These are phyloP conservation scores for Tarsius wallacei DNA, from an alignment of 2,797 vertebrate genomes.

Conservation along the genomic window DNA sequence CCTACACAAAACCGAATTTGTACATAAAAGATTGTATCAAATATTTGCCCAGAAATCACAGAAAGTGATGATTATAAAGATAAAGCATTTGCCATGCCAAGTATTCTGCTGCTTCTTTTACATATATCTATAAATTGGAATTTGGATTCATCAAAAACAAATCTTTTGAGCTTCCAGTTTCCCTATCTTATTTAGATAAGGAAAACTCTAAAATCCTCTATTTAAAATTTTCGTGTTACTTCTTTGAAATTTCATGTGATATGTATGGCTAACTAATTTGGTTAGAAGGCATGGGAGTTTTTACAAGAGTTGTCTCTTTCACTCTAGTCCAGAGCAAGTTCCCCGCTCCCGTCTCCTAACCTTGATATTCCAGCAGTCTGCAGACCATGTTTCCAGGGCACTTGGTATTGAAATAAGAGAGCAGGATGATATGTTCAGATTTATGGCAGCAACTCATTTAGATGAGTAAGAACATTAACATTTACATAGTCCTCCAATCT, in stretches of 20 bases:
- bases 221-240: neutral
- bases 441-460: constrained; percentile 8
- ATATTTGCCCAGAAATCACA: constrained; percentile 4
- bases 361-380: neutral
- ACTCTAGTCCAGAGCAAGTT: neutral
- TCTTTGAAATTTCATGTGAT: neutral
- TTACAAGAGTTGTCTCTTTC: neutral
- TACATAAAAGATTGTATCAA: neutral
- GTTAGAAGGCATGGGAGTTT: neutral
- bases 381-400: neutral
- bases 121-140: neutral
- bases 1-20: neutral
- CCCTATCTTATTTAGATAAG: neutral
- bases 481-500: constrained; percentile 28
- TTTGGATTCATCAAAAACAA: neutral
- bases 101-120: neutral
- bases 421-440: neutral
- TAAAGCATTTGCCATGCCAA: neutral
- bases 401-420: neutral
- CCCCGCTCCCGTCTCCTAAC: neutral
- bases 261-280: neutral
- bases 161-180: neutral
- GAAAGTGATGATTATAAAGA: neutral
- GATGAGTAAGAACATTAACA: constrained; percentile 40
- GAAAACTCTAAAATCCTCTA: neutral